Evolutionary conservation across 2,797 vertebrate genomes (phyloP).

Genomic region (Sebastes goodei): DNA sequence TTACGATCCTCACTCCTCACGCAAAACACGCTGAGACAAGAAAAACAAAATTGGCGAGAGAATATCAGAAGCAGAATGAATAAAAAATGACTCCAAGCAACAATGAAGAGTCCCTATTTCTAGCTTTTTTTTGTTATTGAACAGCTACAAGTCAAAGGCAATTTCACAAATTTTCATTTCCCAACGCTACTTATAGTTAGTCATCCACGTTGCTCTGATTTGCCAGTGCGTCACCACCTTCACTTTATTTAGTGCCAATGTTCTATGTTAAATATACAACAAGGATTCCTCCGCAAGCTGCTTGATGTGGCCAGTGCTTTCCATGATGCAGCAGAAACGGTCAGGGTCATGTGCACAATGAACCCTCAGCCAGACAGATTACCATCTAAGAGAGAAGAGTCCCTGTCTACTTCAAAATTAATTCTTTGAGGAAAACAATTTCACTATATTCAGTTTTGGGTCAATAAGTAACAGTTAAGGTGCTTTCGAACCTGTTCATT

Average conservation of each 20-base stretch:
- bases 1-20: not conserved
- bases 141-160: not conserved
- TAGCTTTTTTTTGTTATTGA: not conserved
- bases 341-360: not conserved
- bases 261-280: conserved; percentile 52
- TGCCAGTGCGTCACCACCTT: conserved; percentile 27
- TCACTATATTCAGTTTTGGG: not conserved
- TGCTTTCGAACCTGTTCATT: no score
- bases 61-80: not conserved
- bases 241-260: conserved; percentile 29
- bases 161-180: conserved; percentile 8
- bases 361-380: not conserved
- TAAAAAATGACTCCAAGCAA: not conserved
- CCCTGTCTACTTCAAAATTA: not conserved
- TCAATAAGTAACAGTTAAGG: not conserved
- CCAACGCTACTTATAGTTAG: not conserved
- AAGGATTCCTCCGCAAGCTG: not conserved
- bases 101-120: not conserved
- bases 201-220: not conserved
- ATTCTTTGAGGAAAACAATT: not conserved
- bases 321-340: conserved; percentile 54
- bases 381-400: not conserved
- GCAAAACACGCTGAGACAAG: not conserved
- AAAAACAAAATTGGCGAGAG: not conserved
- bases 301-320: conserved; percentile 17